Conservation (phyloP, 2,888 invertebrate genomes). For the Nomada ruficornis region DNA sequence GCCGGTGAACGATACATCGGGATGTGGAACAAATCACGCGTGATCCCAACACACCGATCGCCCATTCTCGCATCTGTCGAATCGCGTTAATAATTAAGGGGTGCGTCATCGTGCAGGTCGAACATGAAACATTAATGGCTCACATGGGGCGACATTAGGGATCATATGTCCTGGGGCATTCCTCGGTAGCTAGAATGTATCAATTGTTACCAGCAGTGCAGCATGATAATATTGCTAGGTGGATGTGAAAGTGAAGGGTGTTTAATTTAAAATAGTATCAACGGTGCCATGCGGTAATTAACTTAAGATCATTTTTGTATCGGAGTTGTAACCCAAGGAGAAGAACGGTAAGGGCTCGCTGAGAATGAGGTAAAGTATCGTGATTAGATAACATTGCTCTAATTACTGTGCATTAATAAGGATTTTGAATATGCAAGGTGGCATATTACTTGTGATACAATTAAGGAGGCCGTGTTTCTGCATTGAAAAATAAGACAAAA, state of each 20-base stretch:
- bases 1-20: conserved; percentile 11
- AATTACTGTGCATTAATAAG: no score
- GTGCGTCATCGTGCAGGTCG: conserved; percentile 64
- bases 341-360: no score
- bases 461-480: no score
- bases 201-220: conserved; percentile 63
- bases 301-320: no score
- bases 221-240: conserved; percentile 73
- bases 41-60: conserved; percentile 65
- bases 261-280: no score
- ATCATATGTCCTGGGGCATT: not conserved
- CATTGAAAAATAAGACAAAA: no score
- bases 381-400: no score
- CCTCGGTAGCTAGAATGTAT: not conserved
- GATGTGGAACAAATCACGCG: conserved; percentile 74
- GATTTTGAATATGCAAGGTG: no score
- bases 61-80: conserved; percentile 73
- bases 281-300: no score
- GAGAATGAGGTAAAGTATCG: no score
- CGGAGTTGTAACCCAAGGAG: no score
- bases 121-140: conserved; percentile 1
- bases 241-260: conserved; percentile 63
- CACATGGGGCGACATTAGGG: not conserved
- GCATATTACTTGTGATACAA: no score
- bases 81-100: conserved; percentile 75